A percentile compares a stretch with the other conserved stretches of the same genome.
Conservation (phyloP, 2,888 invertebrate species). For the Andrena bucephala region DNA sequence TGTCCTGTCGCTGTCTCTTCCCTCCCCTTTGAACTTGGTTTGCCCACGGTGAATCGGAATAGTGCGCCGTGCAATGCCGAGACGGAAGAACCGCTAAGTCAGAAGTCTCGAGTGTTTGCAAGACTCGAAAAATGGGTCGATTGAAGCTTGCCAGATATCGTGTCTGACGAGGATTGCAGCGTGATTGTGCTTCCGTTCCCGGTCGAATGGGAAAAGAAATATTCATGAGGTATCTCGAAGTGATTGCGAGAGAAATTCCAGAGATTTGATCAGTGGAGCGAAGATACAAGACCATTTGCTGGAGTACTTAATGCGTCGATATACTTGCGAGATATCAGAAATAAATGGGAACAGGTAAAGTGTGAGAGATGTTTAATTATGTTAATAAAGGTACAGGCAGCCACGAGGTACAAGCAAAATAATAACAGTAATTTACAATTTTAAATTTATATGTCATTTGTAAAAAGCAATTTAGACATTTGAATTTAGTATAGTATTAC, state of each 20-base stretch:
- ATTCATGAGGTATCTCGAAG: slow-evolving; percentile 26
- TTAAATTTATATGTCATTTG: too few species aligned
- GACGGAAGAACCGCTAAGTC: slow-evolving; percentile 70
- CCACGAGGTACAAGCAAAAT: too few species aligned
- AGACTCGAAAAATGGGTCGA: slow-evolving; percentile 75
- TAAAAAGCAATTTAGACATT: too few species aligned
- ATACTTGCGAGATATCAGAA: background rate
- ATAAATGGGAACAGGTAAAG: background rate
- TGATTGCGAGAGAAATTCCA: slow-evolving; percentile 44
- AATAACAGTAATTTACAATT: too few species aligned
- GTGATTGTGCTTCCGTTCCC: slow-evolving; percentile 30
- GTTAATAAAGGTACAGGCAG: too few species aligned
- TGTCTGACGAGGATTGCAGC: slow-evolving; percentile 61
- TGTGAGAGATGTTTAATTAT: background rate
- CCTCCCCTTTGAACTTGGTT: slow-evolving; percentile 23
- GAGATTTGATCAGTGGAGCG: slow-evolving; percentile 10
- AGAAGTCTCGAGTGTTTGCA: slow-evolving; percentile 75
- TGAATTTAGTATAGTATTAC: too few species aligned
- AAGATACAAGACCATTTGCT: background rate
- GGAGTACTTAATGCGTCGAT: slow-evolving; percentile 6
- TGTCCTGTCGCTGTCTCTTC: background rate
- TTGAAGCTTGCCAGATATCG: slow-evolving; percentile 73
- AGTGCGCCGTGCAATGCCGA: slow-evolving; percentile 38
- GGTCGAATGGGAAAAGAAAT: slow-evolving; percentile 22
- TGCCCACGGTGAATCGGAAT: slow-evolving; percentile 14